Percentiles rank a stretch among this genome's conserved stretches.
Conservation (phyloP, 2,113 vertebrate genomes). For the Henicopernis longicauda region DNA sequence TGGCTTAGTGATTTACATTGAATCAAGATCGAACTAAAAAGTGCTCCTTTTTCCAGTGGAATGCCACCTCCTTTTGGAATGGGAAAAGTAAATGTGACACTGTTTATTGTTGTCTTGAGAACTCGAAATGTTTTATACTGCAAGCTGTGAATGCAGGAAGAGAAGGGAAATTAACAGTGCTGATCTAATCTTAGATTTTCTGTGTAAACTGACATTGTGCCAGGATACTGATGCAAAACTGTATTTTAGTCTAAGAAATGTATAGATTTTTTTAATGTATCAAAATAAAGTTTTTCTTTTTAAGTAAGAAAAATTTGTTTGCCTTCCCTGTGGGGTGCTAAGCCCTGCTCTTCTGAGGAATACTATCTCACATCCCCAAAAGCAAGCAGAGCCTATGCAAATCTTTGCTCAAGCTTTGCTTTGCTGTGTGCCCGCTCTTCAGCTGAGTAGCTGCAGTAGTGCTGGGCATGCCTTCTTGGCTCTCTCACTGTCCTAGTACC, state of each 20-base stretch:
- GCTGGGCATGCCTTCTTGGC: not conserved
- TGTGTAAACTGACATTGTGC: constrained; percentile 76
- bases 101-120: constrained; percentile 62
- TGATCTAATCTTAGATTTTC: constrained; percentile 75
- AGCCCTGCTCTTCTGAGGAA: not conserved
- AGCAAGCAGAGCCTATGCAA: not conserved
- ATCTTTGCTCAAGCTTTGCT: not conserved
- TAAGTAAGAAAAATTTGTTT: constrained; percentile 64
- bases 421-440: not conserved
- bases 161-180: constrained; percentile 66
- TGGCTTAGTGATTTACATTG: constrained; percentile 67
- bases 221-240: constrained; percentile 80
- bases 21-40: constrained; percentile 64
- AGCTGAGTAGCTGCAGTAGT: not conserved
- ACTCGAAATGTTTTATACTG: constrained; percentile 70
- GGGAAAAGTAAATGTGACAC: constrained; percentile 63
- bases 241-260: constrained; percentile 84
- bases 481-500: not conserved
- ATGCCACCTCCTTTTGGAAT: constrained; percentile 69
- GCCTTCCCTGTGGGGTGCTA: not conserved
- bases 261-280: constrained; percentile 82
- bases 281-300: constrained; percentile 76
- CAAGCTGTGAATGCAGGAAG: constrained; percentile 67
- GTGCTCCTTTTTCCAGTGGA: constrained; percentile 69
- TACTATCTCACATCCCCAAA: not conserved